These are phyloP conservation scores for Notiomystis cincta DNA, from an alignment of 2,113 vertebrate genomes.

Conservation along the genomic window DNA sequence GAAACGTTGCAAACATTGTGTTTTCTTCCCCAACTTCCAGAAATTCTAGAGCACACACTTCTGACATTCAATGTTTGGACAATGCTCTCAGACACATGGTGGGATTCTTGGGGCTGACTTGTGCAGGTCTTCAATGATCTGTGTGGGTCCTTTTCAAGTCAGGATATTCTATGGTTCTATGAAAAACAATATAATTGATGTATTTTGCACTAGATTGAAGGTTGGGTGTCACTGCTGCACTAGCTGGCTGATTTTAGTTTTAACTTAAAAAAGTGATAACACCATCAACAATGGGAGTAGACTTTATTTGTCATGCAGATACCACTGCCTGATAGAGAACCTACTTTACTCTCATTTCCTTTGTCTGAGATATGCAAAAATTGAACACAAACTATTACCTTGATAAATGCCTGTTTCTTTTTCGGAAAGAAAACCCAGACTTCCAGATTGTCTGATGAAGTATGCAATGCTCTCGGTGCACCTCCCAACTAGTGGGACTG, in stretches of 20 bases:
- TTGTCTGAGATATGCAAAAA: not conserved
- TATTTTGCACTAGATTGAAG: not conserved
- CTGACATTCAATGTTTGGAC: not conserved
- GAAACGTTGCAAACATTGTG: fast-evolving
- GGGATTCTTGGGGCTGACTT: not conserved
- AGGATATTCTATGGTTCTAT: not conserved
- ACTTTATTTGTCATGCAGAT: not conserved
- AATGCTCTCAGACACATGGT: not conserved
- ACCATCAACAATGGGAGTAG: not conserved
- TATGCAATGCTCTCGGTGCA: not conserved
- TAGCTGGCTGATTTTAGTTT: not conserved
- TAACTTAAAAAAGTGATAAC: not conserved
- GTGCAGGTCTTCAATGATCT: not conserved
- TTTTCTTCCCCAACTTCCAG: not conserved
- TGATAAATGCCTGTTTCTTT: not conserved
- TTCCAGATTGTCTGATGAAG: not conserved
- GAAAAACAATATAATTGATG: not conserved
- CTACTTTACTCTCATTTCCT: not conserved
- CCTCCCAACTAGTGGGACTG: not conserved
- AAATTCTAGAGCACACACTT: not conserved
- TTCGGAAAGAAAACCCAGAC: not conserved
- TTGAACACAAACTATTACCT: not conserved
- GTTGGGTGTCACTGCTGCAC: not conserved
- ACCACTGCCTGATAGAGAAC: not conserved
- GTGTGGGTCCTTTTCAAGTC: not conserved